These are phyloP conservation scores for Neolamprologus falcicula DNA, from an alignment of 2,113 vertebrate genomes.

Conservation along the genomic window DNA sequence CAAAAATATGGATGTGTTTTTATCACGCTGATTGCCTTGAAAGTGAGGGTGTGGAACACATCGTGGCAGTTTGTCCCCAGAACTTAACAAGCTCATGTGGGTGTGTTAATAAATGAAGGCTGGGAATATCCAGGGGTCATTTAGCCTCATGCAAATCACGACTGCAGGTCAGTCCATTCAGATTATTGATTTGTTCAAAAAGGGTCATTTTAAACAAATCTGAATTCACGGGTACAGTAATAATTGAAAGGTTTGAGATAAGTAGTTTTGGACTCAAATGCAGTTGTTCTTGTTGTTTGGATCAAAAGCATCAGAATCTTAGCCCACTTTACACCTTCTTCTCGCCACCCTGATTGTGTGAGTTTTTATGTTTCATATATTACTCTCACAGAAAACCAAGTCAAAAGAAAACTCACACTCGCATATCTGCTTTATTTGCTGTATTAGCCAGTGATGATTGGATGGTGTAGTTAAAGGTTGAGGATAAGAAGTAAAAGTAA, in stretches of 20 bases:
- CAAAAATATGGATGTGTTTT: not conserved
- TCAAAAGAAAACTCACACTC: not conserved
- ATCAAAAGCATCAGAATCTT: not conserved
- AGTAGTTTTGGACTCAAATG: not conserved
- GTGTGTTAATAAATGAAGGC: constrained; percentile 26
- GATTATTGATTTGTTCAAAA: not conserved
- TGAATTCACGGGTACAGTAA: not conserved
- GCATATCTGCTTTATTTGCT: not conserved
- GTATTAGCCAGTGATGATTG: not conserved
- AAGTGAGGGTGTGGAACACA: not conserved
- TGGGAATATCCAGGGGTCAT: constrained; percentile 16
- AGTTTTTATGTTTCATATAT: not conserved
- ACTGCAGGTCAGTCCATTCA: not conserved
- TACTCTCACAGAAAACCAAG: not conserved
- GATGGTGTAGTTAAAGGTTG: not conserved
- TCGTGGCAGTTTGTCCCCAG: not conserved
- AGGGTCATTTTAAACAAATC: not conserved
- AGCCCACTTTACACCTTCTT: not conserved
- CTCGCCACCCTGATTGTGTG: not conserved
- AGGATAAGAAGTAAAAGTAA: not conserved
- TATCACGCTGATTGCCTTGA: not conserved
- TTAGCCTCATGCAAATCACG: constrained; percentile 6
- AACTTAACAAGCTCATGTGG: not conserved
- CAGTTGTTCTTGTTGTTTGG: not conserved
- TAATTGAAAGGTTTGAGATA: not conserved